Percentiles rank a stretch among this genome's conserved stretches.
phyloP scores from a whole-genome alignment of 1,140 invertebrate species.

The Anagrus nilaparvatae region DNA sequence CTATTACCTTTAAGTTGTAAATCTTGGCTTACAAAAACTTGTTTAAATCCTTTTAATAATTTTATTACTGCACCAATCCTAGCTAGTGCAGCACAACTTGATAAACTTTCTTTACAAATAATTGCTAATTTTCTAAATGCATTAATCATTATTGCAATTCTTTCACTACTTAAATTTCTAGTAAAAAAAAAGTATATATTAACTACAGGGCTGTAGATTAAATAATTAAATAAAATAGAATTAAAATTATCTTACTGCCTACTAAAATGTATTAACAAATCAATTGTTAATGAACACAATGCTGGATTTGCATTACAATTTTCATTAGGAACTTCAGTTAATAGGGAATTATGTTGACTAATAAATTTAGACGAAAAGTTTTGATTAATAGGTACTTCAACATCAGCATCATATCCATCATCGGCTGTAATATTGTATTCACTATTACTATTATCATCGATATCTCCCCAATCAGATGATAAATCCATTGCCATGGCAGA shows the following conservation, averaged over 20 bases:
- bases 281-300: conserved; percentile 48
- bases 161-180: conserved; percentile 34
- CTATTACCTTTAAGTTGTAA: conserved; percentile 28
- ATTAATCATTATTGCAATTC: conserved; percentile 25
- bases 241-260: conserved; percentile 38
- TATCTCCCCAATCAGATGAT: conserved; percentile 38
- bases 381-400: conserved; percentile 35
- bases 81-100: conserved; percentile 38
- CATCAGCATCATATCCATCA: conserved; percentile 51
- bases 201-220: background rate
- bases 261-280: conserved; percentile 49
- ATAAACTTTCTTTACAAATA: conserved; percentile 39
- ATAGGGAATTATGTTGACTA: conserved; percentile 20
- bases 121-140: conserved; percentile 32
- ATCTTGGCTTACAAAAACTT: conserved; percentile 28
- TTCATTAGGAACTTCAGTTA: conserved; percentile 26
- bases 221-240: conserved; percentile 6
- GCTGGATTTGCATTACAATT: conserved; percentile 44
- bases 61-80: conserved; percentile 33
- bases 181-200: conserved; percentile 3
- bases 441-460: conserved; percentile 43
- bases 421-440: conserved; percentile 46
- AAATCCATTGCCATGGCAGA: conserved; percentile 36
- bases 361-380: conserved; percentile 21
- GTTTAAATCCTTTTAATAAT: conserved; percentile 36